Evolutionary conservation across 2,113 vertebrate species (phyloP).

Genomic region (Lagenorhynchus albirostris): DNA sequence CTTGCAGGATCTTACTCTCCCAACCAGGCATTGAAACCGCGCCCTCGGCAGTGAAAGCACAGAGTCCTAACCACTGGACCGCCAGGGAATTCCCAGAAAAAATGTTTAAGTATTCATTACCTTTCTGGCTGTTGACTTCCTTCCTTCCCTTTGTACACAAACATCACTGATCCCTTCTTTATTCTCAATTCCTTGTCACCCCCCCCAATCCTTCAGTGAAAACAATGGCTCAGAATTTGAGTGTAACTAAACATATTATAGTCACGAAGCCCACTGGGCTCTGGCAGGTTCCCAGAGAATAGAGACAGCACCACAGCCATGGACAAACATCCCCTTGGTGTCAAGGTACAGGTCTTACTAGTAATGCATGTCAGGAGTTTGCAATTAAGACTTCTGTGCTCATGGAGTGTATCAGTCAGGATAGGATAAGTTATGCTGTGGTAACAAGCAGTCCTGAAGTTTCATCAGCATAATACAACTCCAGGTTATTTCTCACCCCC

Average conservation of each 20-base stretch:
- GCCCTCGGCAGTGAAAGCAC: not conserved
- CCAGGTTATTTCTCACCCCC: not conserved
- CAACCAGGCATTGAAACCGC: not conserved
- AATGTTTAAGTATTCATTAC: not conserved
- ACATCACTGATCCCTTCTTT: not conserved
- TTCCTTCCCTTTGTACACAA: not conserved
- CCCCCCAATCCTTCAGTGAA: not conserved
- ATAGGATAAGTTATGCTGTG: not conserved
- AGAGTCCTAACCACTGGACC: not conserved
- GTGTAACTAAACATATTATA: not conserved
- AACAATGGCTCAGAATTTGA: not conserved
- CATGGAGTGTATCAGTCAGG: not conserved
- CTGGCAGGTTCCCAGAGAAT: not conserved
- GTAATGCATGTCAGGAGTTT: accelerated
- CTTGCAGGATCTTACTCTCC: not conserved
- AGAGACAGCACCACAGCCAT: too few relatives aligned
- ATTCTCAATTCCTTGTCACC: not conserved
- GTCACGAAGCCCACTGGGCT: not conserved
- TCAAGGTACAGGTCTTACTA: not conserved
- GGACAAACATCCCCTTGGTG: not conserved
- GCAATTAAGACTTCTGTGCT: not conserved
- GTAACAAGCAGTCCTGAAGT: not conserved
- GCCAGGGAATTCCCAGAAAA: not conserved
- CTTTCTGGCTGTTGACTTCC: not conserved
- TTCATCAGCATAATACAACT: not conserved